A percentile compares a stretch with the other conserved stretches of the same genome.
Evolutionary conservation across 2,113 vertebrate species (phyloP).

Genomic region (Thomomys bottae): DNA sequence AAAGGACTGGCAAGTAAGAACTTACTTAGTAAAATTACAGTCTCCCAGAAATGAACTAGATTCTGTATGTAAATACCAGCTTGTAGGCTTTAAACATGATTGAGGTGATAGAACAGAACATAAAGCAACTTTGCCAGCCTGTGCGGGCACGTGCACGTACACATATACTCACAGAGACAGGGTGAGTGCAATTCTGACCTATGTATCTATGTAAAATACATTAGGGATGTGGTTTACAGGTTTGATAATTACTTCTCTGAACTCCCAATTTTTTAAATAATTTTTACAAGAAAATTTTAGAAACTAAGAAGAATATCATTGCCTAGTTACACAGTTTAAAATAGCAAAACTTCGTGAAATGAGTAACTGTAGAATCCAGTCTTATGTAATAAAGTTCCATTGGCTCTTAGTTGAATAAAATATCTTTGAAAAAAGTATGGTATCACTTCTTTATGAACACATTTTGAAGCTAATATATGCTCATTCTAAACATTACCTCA

Average conservation of each 20-base stretch:
- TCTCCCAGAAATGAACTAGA: neutral
- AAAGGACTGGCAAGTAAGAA: neutral
- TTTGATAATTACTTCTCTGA: slow-evolving; percentile 34
- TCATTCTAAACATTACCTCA: slow-evolving; percentile 65
- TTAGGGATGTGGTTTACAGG: neutral
- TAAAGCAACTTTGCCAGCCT: neutral
- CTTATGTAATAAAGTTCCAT: slow-evolving; percentile 50
- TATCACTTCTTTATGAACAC: slow-evolving; percentile 59
- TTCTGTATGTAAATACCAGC: neutral
- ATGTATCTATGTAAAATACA: neutral
- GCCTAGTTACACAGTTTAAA: slow-evolving; percentile 31
- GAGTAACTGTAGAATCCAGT: slow-evolving; percentile 50
- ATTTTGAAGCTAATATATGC: slow-evolving; percentile 55
- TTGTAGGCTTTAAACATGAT: slow-evolving; percentile 13
- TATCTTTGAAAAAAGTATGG: slow-evolving; percentile 42
- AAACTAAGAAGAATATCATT: slow-evolving; percentile 22
- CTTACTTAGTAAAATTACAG: slow-evolving; percentile 1
- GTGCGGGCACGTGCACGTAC: accelerated
- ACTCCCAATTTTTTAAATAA: slow-evolving; percentile 39
- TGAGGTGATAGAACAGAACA: neutral
- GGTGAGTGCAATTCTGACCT: neutral
- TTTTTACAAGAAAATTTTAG: slow-evolving; percentile 25
- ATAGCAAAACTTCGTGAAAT: slow-evolving; percentile 47
- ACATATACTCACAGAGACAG: neutral
- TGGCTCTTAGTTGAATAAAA: slow-evolving; percentile 39